Percentiles rank a stretch among this genome's conserved stretches.
These are phyloP conservation scores for Sebastes glaucus DNA, from an alignment of 2,797 vertebrate species.

Conservation along the genomic window DNA sequence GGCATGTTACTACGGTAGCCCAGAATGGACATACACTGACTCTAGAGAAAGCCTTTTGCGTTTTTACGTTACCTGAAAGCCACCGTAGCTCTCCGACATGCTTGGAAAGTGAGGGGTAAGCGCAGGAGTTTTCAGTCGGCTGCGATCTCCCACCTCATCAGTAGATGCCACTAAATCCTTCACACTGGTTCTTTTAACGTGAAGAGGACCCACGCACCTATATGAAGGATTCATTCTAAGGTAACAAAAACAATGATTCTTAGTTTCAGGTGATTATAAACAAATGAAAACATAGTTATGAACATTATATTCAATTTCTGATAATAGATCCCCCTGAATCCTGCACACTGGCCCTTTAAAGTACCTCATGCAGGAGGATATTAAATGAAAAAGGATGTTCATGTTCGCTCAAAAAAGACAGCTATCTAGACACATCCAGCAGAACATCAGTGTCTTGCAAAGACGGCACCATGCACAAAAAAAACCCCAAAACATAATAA, in stretches of 20 bases:
- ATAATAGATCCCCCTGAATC: neutral
- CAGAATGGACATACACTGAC: no score
- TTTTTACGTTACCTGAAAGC: no score
- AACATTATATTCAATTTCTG: neutral
- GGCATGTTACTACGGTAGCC: no score
- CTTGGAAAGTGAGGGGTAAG: no score
- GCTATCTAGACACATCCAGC: neutral
- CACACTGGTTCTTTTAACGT: no score
- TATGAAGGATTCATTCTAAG: no score
- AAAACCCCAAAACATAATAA: neutral
- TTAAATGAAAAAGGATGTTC: neutral
- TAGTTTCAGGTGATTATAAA: neutral
- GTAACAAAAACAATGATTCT: neutral
- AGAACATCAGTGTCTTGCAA: slow-evolving; percentile 4
- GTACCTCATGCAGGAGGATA: neutral
- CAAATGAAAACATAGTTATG: neutral
- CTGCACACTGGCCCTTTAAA: neutral
- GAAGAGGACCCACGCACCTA: no score
- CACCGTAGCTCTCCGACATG: no score
- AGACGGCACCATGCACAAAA: neutral
- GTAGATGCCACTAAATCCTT: neutral
- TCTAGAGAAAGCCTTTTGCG: no score
- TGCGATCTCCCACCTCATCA: no score
- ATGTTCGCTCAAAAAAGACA: neutral
- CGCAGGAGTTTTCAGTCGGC: accelerated